Evolutionary conservation across 2,888 invertebrate species (phyloP), one percentile per base, ranked within the genome.

Genomic region (Ectemnius continuus): DNA sequence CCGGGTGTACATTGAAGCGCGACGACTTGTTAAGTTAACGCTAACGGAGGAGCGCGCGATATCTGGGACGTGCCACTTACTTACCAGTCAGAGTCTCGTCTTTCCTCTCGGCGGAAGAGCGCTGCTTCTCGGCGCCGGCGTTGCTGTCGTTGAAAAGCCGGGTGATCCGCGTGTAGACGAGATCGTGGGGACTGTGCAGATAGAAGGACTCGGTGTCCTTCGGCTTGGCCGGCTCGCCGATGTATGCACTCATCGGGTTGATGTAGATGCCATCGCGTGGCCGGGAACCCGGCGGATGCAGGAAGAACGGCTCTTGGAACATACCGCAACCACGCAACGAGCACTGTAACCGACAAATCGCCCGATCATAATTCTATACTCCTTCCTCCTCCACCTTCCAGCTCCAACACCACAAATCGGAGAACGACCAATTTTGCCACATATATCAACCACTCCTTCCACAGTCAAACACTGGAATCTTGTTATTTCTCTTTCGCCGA

Each of bases 201-300:
- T 96, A 97, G 92, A 97, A 97, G 5, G 95, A 94, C 85, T 95
- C 94, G n/a, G 85, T 78, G 74, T 89, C 88, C 80, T 88, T 87
- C 6, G 86, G 78, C 60, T 86, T 87, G 11, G 85, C 82, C 0
- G 88, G 80, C 14, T 90, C 89, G 61, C 84, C 81, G 68, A 89
- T 88, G 71, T 86, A 90, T 46, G 90, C 89, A 72, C 92, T 94
- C 96, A 97, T 96, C 0, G 97, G 96, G 89, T 96, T 97, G 74
- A 97, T 94, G 88, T 97, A 97, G 57, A 97, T 92, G 0, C 97
- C 97, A 85, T 97, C 96, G 70, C 95, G 94, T 0, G 95, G 95
- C 46, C 90, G 80, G 2, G 90, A 84, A 26, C 90, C 88, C 16
- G 90, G 91, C 28, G 90, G 91, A 77, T 91, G 91, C 48, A 91